A percentile compares a stretch with the other conserved stretches of the same genome.
phyloP scores from a whole-genome alignment of 1,140 invertebrate species.

The Lycorma delicatula region DNA sequence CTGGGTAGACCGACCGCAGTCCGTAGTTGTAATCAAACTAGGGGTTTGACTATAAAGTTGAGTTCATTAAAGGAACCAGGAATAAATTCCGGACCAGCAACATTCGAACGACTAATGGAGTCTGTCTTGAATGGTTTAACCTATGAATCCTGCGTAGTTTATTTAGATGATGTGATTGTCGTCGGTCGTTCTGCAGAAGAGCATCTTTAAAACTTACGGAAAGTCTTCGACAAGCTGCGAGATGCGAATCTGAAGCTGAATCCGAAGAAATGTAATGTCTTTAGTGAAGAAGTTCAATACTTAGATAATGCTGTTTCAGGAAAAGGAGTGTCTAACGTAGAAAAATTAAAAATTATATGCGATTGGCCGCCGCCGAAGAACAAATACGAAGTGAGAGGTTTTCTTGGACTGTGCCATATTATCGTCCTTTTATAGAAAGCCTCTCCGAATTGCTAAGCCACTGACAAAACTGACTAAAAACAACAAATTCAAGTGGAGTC shows the following conservation, averaged over 20 bases:
- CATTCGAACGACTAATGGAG: conserved; percentile 38
- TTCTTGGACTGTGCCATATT: conserved; percentile 35
- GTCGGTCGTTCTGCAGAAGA: conserved; percentile 2
- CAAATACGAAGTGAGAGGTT: conserved; percentile 31
- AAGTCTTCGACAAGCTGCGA: conserved; percentile 7
- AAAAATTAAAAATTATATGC: conserved; percentile 33
- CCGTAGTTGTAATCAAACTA: too few species aligned
- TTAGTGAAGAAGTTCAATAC: conserved; percentile 25
- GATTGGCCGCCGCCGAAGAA: conserved; percentile 32
- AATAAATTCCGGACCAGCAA: too few species aligned
- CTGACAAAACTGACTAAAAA: too few species aligned
- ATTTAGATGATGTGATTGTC: conserved; percentile 24
- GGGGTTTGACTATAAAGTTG: too few species aligned
- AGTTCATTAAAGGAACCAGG: too few species aligned
- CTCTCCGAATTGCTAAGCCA: too few species aligned
- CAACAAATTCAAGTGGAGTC: too few species aligned
- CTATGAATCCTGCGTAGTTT: conserved; percentile 19
- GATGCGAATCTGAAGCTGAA: conserved; percentile 18
- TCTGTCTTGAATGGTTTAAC: conserved; percentile 30
- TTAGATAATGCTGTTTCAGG: conserved; percentile 36
- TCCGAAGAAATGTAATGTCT: conserved; percentile 31
- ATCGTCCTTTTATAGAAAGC: too few species aligned
- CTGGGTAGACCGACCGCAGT: too few species aligned
- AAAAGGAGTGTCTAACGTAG: conserved; percentile 33
- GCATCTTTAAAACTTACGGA: conserved; percentile 12